Evolutionary conservation across 30 jellyfish, hydroid and myxozoan species (phyloP), one percentile per base, ranked within the genome.

Genomic region (Pelagia noctiluca): DNA sequence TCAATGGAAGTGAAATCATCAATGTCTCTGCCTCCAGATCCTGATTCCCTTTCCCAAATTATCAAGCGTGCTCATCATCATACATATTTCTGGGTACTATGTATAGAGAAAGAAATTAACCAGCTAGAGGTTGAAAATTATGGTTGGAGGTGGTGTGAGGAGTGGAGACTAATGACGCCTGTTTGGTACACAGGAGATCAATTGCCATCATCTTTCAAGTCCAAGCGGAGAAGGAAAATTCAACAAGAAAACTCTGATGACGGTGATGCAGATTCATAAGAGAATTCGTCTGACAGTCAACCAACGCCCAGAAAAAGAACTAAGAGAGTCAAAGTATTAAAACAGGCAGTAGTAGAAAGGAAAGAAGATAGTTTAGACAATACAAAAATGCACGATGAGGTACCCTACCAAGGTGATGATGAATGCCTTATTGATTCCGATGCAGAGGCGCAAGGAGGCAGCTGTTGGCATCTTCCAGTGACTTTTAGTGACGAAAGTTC

Each of bases 1-100:
- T 53, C 19, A 30, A 46, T 83, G 80, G 71, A 83, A 75, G 60
- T 30, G 50, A 71, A 71, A 50, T 36, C 88, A 3, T 71, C 88
- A n/a, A 63, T 63, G 82, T 48, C 80, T 28, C 53, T 83, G 85
- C 87, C 82, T 24, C 94, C 94, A 18, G 94, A 82, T 60, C 83
- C 46, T 22, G 89, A 84, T 61, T 72, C 95, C 16, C 68, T 84
- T 12, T 4, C 35, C 31, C 95, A 85, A 54, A 90, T 53, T 21
- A 85, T 85, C 71, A 63, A 54, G 64, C 52, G 90, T 19, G 90
- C 63, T 1, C 85, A 85, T 48, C 66, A 18, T 48, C 90, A 74
- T 28, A 72, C 88, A 13, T 85, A 60, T 53, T 38, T 35, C 71
- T 75, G 90, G 84, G 38, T 28, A 35, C 30, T 82, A 49, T 75